Evolutionary conservation across 2,888 invertebrate genomes (phyloP).

Genomic region (Exocentrus adspersus): DNA sequence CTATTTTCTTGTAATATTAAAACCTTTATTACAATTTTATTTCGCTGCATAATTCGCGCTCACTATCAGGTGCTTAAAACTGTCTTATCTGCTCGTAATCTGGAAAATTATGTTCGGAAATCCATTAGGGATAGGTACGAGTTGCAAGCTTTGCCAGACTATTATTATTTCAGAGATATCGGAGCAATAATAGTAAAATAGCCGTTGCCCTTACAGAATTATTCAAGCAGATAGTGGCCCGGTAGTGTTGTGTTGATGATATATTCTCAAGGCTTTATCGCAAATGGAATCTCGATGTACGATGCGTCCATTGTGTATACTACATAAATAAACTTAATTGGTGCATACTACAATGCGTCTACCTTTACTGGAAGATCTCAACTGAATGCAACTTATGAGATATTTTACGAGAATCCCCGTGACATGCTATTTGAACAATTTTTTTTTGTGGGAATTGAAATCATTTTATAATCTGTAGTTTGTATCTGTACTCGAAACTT

Average conservation of each 20-base stretch:
- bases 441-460: no score
- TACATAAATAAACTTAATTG: constrained; percentile 8
- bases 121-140: constrained; percentile 46
- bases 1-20: no score
- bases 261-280: constrained; percentile 26
- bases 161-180: constrained; percentile 35
- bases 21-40: no score
- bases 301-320: neutral
- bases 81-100: neutral
- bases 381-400: no score
- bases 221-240: constrained; percentile 33
- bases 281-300: constrained; percentile 14
- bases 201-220: constrained; percentile 34
- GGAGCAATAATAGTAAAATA: constrained; percentile 34
- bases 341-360: no score
- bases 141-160: constrained; percentile 28
- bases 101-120: constrained; percentile 20
- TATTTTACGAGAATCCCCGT: no score
- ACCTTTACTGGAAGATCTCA: no score
- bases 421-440: no score
- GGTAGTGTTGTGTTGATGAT: constrained; percentile 23
- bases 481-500: neutral
- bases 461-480: neutral
- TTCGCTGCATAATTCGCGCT: no score
- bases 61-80: neutral